Evolutionary conservation across 1,140 invertebrate genomes (phyloP).

Genomic region (Pseudomyrmex gracilis): DNA sequence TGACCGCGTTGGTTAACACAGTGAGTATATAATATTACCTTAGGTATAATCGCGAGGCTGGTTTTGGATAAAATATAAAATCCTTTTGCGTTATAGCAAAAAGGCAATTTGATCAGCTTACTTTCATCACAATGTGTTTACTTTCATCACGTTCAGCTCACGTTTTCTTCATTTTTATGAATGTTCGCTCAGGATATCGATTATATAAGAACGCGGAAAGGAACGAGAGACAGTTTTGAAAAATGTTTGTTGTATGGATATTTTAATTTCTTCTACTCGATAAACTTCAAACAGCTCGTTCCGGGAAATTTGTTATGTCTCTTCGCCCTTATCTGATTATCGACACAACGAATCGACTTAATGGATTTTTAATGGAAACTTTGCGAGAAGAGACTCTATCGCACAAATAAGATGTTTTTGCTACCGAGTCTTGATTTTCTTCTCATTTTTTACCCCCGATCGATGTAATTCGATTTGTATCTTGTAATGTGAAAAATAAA

Average conservation of each 20-base stretch:
- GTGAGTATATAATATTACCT: too few relatives aligned
- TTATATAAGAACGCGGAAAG: not conserved
- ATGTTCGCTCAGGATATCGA: not conserved
- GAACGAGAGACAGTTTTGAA: not conserved
- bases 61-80: not conserved
- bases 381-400: not conserved
- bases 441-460: too few relatives aligned
- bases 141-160: not conserved
- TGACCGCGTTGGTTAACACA: not conserved
- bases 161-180: not conserved
- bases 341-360: constrained; percentile 41
- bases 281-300: constrained; percentile 58
- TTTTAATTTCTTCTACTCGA: constrained; percentile 10
- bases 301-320: constrained; percentile 45
- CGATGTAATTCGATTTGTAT: too few relatives aligned
- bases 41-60: too few relatives aligned
- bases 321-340: constrained; percentile 38
- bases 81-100: not conserved
- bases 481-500: too few relatives aligned
- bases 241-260: constrained; percentile 20
- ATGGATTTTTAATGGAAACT: constrained; percentile 10
- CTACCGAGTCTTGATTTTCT: too few relatives aligned
- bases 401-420: too few relatives aligned
- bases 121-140: constrained; percentile 38
- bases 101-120: constrained; percentile 57